Base-by-base conservation (phyloP, 2,888 invertebrate genomes). In the Rhamnusium bicolor region DNA sequence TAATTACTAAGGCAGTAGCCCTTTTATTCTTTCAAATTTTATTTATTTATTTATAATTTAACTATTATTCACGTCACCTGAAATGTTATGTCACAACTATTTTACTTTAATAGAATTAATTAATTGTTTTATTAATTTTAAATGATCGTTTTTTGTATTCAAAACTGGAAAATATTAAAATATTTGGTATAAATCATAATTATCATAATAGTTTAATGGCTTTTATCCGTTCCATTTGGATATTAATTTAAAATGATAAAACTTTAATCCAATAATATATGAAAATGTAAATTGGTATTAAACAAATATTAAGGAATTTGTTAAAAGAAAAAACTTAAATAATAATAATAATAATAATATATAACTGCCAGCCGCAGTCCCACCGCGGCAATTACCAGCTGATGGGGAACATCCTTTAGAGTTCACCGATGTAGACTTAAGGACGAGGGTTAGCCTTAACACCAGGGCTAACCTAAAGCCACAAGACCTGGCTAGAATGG, bases 261-360 rank as follows among this genome's bases (percentile, higher is more conserved):
- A 27, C 24, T 24, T 7, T 24, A 56, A 56, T 24, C 40, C 40
- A 40, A 27, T 56, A 27, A 56, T 56, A 56, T 56, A 14, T n/a
- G 54, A 56, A 56, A 27, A 56, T 56, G 54, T 14, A 56, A 56
- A 56, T 56, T 14, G 54, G 27, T 21, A 56, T 21, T 54, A 21
- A 21, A 54, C 21, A 40, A 40, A 32, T 1, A 10, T 32, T 32
- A 32, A 32, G 32, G 32, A 32, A 32, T 32, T 32, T 1, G 32
- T 10, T 32, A 10, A 32, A n/a, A 32, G 32, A 32, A 32, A 40
- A 40, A n/a, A n/a, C 40, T n/a, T 10, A 40, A n/a, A 40, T 40
- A 40, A 1, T 40, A 40, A 40, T n/a, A n/a, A n/a, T n/a, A n/a
- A n/a, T n/a, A n/a, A n/a, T n/a, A n/a, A n/a, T n/a, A n/a, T n/a